A percentile compares a stretch with the other conserved stretches of the same genome.
Conservation (phyloP, 2,113 vertebrate genomes). For the Leptosomus discolor region DNA sequence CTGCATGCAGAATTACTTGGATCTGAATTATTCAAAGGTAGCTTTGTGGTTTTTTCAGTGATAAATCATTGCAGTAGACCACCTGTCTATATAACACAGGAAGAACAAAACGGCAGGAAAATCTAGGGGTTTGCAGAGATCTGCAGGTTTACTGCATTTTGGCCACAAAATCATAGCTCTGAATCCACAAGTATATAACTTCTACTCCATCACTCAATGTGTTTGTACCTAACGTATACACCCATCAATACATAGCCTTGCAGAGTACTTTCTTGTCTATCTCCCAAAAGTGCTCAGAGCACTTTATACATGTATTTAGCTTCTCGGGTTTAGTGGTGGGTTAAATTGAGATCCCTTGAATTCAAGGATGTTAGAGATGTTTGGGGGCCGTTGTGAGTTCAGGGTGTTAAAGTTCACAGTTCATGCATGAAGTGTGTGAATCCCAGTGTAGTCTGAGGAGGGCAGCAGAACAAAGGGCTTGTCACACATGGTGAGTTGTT, state of each 20-base stretch:
- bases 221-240: neutral
- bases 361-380: neutral
- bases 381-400: neutral
- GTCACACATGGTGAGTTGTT: conserved; percentile 47
- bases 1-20: neutral
- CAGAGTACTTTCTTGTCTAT: neutral
- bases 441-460: conserved; percentile 48
- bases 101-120: neutral
- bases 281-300: neutral
- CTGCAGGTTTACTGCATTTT: neutral
- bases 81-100: neutral
- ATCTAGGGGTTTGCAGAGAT: neutral
- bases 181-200: neutral
- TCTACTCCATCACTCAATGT: neutral
- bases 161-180: neutral
- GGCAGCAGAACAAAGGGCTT: conserved; percentile 61
- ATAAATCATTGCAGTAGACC: neutral
- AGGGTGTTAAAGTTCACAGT: conserved; percentile 51
- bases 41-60: neutral
- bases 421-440: conserved; percentile 53
- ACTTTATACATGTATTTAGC: neutral
- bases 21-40: neutral
- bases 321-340: conserved; percentile 17
- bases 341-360: conserved; percentile 18
- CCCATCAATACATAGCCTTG: neutral